These are phyloP conservation scores for Eurystomus glaucurus DNA, from an alignment of 2,797 vertebrate species.

Conservation along the genomic window DNA sequence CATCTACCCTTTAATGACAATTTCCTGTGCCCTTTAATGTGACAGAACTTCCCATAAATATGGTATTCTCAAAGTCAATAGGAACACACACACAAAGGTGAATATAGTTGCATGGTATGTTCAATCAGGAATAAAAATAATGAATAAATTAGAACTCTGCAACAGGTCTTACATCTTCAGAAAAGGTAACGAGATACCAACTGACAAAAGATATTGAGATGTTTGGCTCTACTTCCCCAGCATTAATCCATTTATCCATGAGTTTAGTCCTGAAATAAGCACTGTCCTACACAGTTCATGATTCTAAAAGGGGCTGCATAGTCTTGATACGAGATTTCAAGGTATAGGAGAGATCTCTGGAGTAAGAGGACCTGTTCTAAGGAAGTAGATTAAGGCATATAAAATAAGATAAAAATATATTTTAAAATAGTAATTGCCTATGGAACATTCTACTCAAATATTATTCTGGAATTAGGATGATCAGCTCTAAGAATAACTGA, in stretches of 20 bases:
- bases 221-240: not conserved
- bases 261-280: not conserved
- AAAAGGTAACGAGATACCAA: not conserved
- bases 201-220: not conserved
- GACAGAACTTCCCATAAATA: not conserved
- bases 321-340: not conserved
- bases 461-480: not conserved
- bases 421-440: not conserved
- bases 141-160: not conserved
- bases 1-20: not conserved
- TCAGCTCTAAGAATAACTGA: not conserved
- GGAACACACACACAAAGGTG: not conserved
- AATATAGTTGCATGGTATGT: not conserved
- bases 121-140: not conserved
- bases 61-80: not conserved
- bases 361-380: not conserved
- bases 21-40: not conserved
- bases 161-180: not conserved
- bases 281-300: not conserved
- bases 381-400: not conserved
- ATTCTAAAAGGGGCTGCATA: not conserved
- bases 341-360: not conserved
- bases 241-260: not conserved
- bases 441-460: not conserved
- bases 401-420: not conserved